Percentiles rank a stretch among this genome's conserved stretches.
These are phyloP conservation scores for Drosophila koepferae DNA, from an alignment of 2,888 invertebrate genomes.

Conservation along the genomic window DNA sequence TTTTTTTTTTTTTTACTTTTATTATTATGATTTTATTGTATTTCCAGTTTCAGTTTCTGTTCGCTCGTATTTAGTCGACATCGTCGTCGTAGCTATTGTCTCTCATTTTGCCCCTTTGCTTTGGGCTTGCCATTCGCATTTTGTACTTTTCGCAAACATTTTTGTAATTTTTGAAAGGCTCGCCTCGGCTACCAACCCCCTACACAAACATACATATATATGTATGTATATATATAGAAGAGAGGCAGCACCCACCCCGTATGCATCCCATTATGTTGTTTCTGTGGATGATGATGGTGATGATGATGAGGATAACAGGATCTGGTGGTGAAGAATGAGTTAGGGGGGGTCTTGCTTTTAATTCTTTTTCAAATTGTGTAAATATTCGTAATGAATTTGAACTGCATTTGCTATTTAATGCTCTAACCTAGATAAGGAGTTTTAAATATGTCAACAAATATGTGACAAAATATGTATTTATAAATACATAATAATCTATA, in stretches of 20 bases:
- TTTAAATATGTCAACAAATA: neutral
- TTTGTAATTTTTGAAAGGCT: conserved; percentile 66
- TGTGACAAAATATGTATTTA: neutral
- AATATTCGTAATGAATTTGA: conserved; percentile 72
- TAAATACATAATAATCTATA: neutral
- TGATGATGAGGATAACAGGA: conserved; percentile 5
- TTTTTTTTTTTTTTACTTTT: conserved; percentile 66
- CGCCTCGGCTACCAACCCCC: conserved; percentile 37
- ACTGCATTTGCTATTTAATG: conserved; percentile 14
- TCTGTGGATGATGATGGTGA: conserved; percentile 25
- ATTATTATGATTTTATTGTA: conserved; percentile 81
- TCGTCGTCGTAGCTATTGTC: conserved; percentile 47
- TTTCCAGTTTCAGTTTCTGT: conserved; percentile 68
- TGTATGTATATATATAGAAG: neutral
- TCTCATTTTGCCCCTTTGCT: conserved; percentile 64
- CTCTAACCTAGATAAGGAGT: neutral
- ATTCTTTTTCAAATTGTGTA: conserved; percentile 60
- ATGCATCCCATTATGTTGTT: conserved; percentile 35
- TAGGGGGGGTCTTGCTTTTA: conserved; percentile 30
- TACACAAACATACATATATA: conserved; percentile 13
- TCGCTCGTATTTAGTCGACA: conserved; percentile 52
- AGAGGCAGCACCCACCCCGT: conserved; percentile 49
- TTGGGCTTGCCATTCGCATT: conserved; percentile 74
- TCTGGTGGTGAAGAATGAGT: neutral
- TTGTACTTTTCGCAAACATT: conserved; percentile 68